phyloP scores from a whole-genome alignment of 2,888 invertebrate species.

The Andrena minutula region DNA sequence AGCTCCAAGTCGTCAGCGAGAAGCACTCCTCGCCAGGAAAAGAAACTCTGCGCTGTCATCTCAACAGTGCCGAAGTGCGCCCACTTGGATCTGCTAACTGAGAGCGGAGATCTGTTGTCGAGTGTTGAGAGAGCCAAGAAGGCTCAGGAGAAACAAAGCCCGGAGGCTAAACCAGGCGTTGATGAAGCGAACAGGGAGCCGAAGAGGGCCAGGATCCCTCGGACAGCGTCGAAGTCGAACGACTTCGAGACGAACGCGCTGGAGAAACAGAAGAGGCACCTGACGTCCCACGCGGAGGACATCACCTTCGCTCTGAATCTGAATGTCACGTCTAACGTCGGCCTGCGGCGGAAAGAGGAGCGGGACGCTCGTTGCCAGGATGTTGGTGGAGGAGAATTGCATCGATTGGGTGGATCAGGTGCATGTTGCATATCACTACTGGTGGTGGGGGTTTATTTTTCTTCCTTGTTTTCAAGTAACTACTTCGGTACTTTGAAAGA shows the following conservation, averaged over 20 bases:
- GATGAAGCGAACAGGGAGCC: neutral
- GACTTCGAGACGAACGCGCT: slow-evolving; percentile 74
- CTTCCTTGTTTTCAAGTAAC: neutral
- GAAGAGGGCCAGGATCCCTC: slow-evolving; percentile 44
- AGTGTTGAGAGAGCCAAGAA: neutral
- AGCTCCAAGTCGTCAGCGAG: neutral
- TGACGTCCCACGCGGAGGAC: slow-evolving; percentile 74
- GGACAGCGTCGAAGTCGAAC: slow-evolving; percentile 76
- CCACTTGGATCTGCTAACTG: slow-evolving; percentile 51
- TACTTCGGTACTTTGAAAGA: neutral
- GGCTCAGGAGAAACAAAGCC: neutral
- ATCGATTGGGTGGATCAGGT: slow-evolving; percentile 73
- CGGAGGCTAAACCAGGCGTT: neutral
- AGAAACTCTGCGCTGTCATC: slow-evolving; percentile 72
- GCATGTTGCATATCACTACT: slow-evolving; percentile 78
- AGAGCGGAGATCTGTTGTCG: neutral
- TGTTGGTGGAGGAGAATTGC: slow-evolving; percentile 21
- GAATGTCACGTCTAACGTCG: slow-evolving; percentile 51
- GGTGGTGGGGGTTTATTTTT: slow-evolving; percentile 28
- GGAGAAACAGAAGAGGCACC: slow-evolving; percentile 71
- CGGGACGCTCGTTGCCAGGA: neutral
- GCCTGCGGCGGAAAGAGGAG: neutral
- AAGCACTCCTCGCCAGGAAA: slow-evolving; percentile 3
- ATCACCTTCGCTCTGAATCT: slow-evolving; percentile 78
- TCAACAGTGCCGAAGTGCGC: slow-evolving; percentile 80